Conservation (phyloP, 2,888 invertebrate genomes). For the Thera britannica region DNA sequence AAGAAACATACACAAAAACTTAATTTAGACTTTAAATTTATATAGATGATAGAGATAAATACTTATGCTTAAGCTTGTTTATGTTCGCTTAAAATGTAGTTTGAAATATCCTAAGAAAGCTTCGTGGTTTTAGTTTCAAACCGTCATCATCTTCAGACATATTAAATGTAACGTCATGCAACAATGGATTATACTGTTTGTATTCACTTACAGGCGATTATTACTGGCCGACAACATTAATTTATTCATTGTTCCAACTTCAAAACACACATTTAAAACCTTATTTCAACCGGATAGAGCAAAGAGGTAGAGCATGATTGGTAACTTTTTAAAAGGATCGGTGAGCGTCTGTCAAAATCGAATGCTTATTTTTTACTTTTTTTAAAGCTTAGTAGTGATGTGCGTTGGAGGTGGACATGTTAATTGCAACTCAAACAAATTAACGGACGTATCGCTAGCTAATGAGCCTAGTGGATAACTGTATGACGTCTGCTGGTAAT, state of each 20-base stretch:
- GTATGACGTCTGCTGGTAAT: conserved; percentile 29
- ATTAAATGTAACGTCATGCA: conserved; percentile 55
- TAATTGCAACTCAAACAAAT: conserved; percentile 81
- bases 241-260: conserved; percentile 37
- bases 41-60: too few species aligned
- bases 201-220: conserved; percentile 57
- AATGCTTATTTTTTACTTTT: conserved; percentile 45
- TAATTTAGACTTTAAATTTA: too few species aligned
- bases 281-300: conserved; percentile 47
- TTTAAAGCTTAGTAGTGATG: conserved; percentile 49
- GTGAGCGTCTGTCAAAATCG: conserved; percentile 54
- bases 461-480: conserved; percentile 64
- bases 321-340: conserved; percentile 50
- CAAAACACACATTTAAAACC: conserved; percentile 44
- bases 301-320: conserved; percentile 40
- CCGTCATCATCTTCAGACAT: conserved; percentile 50
- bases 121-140: conserved; percentile 31
- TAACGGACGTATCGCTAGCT: conserved; percentile 74
- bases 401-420: conserved; percentile 70
- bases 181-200: conserved; percentile 55
- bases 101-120: background rate
- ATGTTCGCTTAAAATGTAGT: too few species aligned
- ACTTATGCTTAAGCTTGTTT: too few species aligned
- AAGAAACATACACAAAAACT: too few species aligned
- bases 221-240: conserved; percentile 48